These are phyloP conservation scores for Drosophila yooni DNA, from an alignment of 2,888 invertebrate species.

Conservation along the genomic window DNA sequence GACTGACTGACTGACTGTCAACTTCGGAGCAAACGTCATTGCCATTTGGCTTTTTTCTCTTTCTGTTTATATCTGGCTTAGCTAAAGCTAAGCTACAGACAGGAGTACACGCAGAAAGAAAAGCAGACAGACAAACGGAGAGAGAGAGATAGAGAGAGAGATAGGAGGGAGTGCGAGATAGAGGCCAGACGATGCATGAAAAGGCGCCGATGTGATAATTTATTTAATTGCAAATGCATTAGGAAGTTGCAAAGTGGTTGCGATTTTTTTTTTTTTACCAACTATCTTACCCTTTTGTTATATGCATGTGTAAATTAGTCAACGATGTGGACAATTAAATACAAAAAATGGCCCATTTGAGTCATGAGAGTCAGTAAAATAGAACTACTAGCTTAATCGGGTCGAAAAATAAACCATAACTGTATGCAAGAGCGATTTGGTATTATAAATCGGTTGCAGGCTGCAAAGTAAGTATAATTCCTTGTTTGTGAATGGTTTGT, in stretches of 20 bases:
- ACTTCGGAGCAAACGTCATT: slow-evolving; percentile 26
- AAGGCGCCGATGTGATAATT: slow-evolving; percentile 63
- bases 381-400: background rate
- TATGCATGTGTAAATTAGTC: slow-evolving; percentile 8
- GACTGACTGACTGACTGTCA: slow-evolving; percentile 53
- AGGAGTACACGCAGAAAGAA: background rate
- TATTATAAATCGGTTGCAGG: background rate
- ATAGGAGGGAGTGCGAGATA: background rate
- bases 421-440: background rate
- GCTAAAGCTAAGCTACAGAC: slow-evolving; percentile 5
- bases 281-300: slow-evolving; percentile 36
- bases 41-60: slow-evolving; percentile 24
- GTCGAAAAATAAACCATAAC: background rate
- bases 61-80: slow-evolving; percentile 18
- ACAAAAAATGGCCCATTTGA: slow-evolving; percentile 30
- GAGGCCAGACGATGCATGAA: slow-evolving; percentile 42
- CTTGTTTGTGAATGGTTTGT: background rate
- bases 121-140: background rate
- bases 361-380: background rate
- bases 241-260: slow-evolving; percentile 40
- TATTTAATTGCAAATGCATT: slow-evolving; percentile 58
- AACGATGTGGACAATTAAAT: slow-evolving; percentile 16
- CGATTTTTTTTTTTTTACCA: slow-evolving; percentile 19
- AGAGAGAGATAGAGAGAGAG: background rate
- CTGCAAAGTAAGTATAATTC: background rate